Conservation (phyloP, 2,888 invertebrate species). For the Scelioninae gen. 1 region DNA sequence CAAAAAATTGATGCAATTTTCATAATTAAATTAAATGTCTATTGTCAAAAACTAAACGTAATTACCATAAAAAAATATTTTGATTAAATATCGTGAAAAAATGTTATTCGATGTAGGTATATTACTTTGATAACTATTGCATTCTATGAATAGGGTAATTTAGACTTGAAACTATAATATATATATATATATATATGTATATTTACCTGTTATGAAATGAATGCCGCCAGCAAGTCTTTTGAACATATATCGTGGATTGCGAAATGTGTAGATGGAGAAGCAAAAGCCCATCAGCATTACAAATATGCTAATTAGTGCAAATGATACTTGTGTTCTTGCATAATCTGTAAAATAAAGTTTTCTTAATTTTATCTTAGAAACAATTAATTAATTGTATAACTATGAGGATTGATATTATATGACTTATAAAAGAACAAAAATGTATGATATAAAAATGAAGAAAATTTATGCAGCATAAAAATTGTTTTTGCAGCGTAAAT, state of each 20-base stretch:
- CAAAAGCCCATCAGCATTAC: slow-evolving; percentile 92
- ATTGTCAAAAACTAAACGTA: too few relatives aligned
- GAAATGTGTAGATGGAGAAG: slow-evolving; percentile 93
- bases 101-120: too few relatives aligned
- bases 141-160: neutral
- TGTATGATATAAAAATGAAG: too few relatives aligned
- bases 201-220: slow-evolving; percentile 91
- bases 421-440: too few relatives aligned
- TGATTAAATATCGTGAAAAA: too few relatives aligned
- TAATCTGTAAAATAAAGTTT: slow-evolving; percentile 87
- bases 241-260: slow-evolving; percentile 94
- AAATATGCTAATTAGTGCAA: slow-evolving; percentile 92
- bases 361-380: neutral
- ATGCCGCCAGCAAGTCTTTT: slow-evolving; percentile 93
- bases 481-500: too few relatives aligned
- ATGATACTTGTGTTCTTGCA: slow-evolving; percentile 92
- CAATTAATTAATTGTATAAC: too few relatives aligned
- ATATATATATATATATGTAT: slow-evolving; percentile 18
- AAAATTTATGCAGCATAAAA: too few relatives aligned
- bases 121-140: neutral
- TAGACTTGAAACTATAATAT: neutral
- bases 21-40: too few relatives aligned
- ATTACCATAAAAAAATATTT: too few relatives aligned
- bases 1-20: neutral
- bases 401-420: too few relatives aligned